Evolutionary conservation across 2,888 invertebrate genomes (phyloP).

Genomic region (Heteromyza rotundicornis): DNA sequence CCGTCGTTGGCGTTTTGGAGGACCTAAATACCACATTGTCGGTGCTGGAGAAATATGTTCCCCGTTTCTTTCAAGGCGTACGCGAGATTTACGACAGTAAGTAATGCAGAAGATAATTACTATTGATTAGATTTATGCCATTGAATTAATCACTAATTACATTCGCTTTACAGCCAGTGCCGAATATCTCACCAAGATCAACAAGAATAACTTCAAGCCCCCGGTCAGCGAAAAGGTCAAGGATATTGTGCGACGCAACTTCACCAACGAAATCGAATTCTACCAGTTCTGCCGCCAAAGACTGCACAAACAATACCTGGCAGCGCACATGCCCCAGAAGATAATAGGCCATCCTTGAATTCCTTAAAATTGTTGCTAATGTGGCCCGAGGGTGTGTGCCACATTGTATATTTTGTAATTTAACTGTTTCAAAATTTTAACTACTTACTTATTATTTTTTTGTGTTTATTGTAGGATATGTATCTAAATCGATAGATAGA

Average conservation of each 20-base stretch:
- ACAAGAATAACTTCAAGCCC: conserved; percentile 86
- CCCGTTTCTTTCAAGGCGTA: conserved; percentile 83
- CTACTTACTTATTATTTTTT: background rate
- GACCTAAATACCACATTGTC: conserved; percentile 84
- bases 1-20: conserved; percentile 87
- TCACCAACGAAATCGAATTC: conserved; percentile 89
- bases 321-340: conserved; percentile 66
- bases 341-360: conserved; percentile 36
- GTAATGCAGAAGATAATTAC: conserved; percentile 44
- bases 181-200: conserved; percentile 78
- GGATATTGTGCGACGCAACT: conserved; percentile 82
- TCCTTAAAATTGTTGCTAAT: background rate
- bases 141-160: background rate
- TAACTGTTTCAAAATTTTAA: conserved; percentile 12
- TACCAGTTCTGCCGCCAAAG: conserved; percentile 89
- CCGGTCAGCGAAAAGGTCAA: conserved; percentile 86
- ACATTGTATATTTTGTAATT: conserved; percentile 32
- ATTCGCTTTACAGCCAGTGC: conserved; percentile 69
- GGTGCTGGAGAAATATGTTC: conserved; percentile 86
- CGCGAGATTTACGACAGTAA: conserved; percentile 80
- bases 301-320: conserved; percentile 79
- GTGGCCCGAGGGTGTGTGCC: conserved; percentile 1
- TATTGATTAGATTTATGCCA: too few relatives aligned
- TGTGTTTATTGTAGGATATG: too few relatives aligned
- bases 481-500: too few relatives aligned